These are phyloP conservation scores for Lytechinus pictus DNA, from an alignment of 35 echinoderm and acorn worm genomes.

Conservation along the genomic window DNA sequence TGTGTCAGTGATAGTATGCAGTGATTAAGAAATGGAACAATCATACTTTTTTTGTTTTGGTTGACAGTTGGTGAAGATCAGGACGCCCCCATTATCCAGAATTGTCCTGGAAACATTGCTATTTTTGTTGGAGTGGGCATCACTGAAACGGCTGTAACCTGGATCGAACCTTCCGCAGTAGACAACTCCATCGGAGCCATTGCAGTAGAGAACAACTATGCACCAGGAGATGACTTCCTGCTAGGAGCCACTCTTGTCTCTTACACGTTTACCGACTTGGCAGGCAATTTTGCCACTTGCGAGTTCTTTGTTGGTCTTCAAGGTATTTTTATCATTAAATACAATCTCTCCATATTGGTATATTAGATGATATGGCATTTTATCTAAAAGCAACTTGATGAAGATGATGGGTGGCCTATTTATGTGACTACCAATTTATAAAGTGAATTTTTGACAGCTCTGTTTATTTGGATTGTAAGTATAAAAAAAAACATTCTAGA, in stretches of 20 bases:
- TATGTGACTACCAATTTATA: no score
- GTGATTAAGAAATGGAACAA: neutral
- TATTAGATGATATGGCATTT: no score
- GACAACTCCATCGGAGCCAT: slow-evolving; percentile 67
- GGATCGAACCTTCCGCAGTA: slow-evolving; percentile 66
- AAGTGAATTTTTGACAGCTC: no score
- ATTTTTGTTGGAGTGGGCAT: slow-evolving; percentile 30
- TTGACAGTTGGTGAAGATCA: slow-evolving; percentile 32
- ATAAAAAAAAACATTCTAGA: no score
- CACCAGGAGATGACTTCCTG: slow-evolving; percentile 46
- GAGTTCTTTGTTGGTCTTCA: slow-evolving; percentile 45
- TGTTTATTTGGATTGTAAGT: no score
- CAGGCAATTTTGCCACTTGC: slow-evolving; percentile 62
- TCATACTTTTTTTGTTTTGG: neutral
- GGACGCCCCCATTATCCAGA: slow-evolving; percentile 28
- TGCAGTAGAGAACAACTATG: neutral
- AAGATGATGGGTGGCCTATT: no score
- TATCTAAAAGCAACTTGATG: no score
- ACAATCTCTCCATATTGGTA: no score
- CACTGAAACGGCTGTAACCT: slow-evolving; percentile 49
- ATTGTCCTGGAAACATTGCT: slow-evolving; percentile 55
- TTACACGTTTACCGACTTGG: slow-evolving; percentile 58
- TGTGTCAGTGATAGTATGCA: neutral
- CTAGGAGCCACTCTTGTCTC: slow-evolving; percentile 55
- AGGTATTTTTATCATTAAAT: neutral